Evolutionary conservation across 2,113 vertebrate genomes (phyloP).

Genomic region (Datnioides undecimradiatus): DNA sequence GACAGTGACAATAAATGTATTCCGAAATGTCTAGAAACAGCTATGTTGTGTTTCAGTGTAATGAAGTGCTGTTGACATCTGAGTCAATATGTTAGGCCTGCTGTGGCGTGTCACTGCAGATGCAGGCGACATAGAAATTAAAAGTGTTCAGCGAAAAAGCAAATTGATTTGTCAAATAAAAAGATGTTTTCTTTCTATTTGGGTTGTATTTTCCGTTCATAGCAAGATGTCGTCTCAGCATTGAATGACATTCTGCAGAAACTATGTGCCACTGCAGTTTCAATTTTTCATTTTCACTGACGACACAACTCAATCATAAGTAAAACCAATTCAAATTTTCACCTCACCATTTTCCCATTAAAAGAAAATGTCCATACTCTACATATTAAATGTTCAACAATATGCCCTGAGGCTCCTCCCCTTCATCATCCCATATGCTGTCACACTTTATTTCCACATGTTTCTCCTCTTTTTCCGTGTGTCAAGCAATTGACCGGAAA

Average conservation of each 20-base stretch:
- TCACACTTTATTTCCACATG: conserved; percentile 10
- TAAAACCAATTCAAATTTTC: conserved; percentile 33
- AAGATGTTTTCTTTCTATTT: conserved; percentile 70
- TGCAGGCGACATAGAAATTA: conserved; percentile 40
- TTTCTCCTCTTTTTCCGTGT: background rate
- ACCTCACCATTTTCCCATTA: conserved; percentile 16
- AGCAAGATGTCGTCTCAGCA: background rate
- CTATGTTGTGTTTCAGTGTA: conserved; percentile 66
- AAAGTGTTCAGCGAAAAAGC: conserved; percentile 59
- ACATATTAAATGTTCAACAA: conserved; percentile 44
- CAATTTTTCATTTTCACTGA: conserved; percentile 17
- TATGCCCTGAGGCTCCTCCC: conserved; percentile 24
- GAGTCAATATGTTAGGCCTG: conserved; percentile 58
- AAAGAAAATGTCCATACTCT: conserved; percentile 37
- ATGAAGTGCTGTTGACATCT: conserved; percentile 68
- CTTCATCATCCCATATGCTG: conserved; percentile 46
- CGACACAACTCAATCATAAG: conserved; percentile 28
- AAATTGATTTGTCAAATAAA: conserved; percentile 73
- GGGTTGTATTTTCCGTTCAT: conserved; percentile 64
- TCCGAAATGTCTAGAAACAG: conserved; percentile 65
- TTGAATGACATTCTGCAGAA: background rate
- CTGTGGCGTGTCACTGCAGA: conserved; percentile 55
- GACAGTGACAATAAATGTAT: conserved; percentile 66
- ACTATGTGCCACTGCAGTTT: background rate
- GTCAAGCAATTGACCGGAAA: conserved; percentile 53